These are phyloP conservation scores for Bemisia tabaci DNA, from an alignment of 1,140 invertebrate genomes.

Conservation along the genomic window DNA sequence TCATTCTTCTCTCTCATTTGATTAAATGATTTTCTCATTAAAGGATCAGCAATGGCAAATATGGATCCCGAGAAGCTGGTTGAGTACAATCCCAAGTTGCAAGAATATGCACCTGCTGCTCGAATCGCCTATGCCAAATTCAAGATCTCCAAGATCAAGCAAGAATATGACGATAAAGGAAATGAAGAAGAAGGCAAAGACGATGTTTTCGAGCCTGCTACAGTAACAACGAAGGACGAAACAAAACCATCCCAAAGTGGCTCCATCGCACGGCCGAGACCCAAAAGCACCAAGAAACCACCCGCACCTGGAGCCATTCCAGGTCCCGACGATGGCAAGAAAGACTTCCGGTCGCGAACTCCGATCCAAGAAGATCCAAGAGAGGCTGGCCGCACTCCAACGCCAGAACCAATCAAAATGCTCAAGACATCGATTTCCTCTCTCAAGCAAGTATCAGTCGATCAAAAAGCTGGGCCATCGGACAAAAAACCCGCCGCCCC, in stretches of 20 bases:
- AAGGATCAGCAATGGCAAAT: constrained; percentile 38
- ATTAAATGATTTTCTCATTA: too few relatives aligned
- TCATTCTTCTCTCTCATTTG: too few relatives aligned
- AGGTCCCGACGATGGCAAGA: constrained; percentile 17
- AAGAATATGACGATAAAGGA: constrained; percentile 34
- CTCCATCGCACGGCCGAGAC: constrained; percentile 17
- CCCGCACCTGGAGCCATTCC: constrained; percentile 22
- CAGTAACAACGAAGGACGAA: constrained; percentile 15
- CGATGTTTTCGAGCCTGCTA: constrained; percentile 11
- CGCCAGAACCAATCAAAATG: constrained; percentile 24
- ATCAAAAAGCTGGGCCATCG: neutral
- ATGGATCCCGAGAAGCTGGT: constrained; percentile 54
- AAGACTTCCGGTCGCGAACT: constrained; percentile 33
- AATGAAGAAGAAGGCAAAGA: constrained; percentile 15
- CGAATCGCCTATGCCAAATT: constrained; percentile 74
- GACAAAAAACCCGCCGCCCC: neutral
- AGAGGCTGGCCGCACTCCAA: constrained; percentile 28
- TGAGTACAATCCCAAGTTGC: constrained; percentile 66
- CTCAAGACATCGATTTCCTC: constrained; percentile 20
- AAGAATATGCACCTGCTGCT: constrained; percentile 53
- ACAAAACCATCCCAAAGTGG: constrained; percentile 15
- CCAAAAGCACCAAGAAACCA: constrained; percentile 12
- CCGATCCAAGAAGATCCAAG: constrained; percentile 34
- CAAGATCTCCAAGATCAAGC: constrained; percentile 51
- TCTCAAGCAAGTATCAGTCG: constrained; percentile 23